A percentile compares a stretch with the other conserved stretches of the same genome.
These are phyloP conservation scores for Dicrostonyx torquatus DNA, from an alignment of 2,797 vertebrate genomes.

Conservation along the genomic window DNA sequence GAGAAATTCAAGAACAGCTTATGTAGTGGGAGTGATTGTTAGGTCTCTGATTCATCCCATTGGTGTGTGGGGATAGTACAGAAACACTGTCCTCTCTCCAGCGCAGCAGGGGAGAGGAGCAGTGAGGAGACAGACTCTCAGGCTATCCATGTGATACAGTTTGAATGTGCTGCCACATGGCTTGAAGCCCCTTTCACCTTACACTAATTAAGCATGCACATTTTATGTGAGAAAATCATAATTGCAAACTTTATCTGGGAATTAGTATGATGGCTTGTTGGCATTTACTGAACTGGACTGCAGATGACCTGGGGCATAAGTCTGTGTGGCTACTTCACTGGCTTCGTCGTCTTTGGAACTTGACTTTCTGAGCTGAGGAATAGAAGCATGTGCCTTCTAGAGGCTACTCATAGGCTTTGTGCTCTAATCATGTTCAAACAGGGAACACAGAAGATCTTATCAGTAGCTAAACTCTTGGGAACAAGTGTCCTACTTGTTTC, in stretches of 20 bases:
- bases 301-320: not conserved
- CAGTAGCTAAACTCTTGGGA: not conserved
- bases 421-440: not conserved
- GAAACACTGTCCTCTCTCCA: not conserved
- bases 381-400: not conserved
- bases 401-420: not conserved
- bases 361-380: conserved; percentile 3
- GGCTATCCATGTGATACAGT: not conserved
- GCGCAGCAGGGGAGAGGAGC: not conserved
- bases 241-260: not conserved
- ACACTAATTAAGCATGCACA: not conserved
- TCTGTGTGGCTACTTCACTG: not conserved
- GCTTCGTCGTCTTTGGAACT: not conserved
- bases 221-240: not conserved
- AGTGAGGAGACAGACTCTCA: not conserved
- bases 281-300: not conserved
- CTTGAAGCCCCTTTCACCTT: not conserved
- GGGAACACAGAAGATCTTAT: not conserved
- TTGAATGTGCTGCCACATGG: not conserved
- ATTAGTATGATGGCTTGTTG: not conserved
- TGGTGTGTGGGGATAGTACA: not conserved
- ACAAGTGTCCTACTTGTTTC: conserved; percentile 29
- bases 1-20: not conserved
- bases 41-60: not conserved
- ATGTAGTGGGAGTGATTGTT: not conserved